Evolutionary conservation across 2,113 vertebrate species (phyloP), one percentile per base, ranked within the genome.

Genomic region (Actinemys pallida): DNA sequence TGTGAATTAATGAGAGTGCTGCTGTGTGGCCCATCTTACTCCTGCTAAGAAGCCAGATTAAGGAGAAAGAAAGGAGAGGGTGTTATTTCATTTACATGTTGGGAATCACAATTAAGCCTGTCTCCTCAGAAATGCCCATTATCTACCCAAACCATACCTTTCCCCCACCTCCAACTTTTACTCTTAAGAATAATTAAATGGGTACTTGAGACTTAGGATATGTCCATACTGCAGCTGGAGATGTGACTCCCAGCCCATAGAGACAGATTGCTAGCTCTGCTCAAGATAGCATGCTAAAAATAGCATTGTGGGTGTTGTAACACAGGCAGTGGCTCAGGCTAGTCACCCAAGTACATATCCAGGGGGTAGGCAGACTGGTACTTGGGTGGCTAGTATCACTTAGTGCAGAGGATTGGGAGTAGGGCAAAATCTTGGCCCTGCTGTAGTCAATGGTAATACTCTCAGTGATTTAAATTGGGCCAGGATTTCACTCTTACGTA

Each of bases 141-240:
- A 65, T 72, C 3, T 72, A 2, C 25, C 13, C 4, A 82, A 4
- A 19, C 22, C 9, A 3, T 0, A 0, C 2, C 0, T 45, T 27
- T 42, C 39, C 54, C 59, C 22, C 1, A 1, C 5, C 86, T 54
- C 78, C 90, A 80, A 75, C 8, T 13, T 75, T n/a, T 2, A 13
- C 4, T 81, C 25, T 1, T 49, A 72, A 81, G 3, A 86, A 4
- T 83, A 81, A 87, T 79, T 53, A 57, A 94, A 53, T 42, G 79
- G 39, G 3, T 89, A 0, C 1, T 52, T 94, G 5, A 93, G 72
- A 16, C 16, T 19, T n/a, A 35, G 31, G 14, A n/a, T 35, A 65
- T 65, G 16, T n/a, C 31, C 16, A 9, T 4, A n/a, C 62, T 65
- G 31, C 62, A 65, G 62, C 62, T 65, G 31, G 16, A 16, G 31